These are phyloP conservation scores for Tetraneura akinire DNA, from an alignment of 1,140 invertebrate genomes.

Conservation along the genomic window DNA sequence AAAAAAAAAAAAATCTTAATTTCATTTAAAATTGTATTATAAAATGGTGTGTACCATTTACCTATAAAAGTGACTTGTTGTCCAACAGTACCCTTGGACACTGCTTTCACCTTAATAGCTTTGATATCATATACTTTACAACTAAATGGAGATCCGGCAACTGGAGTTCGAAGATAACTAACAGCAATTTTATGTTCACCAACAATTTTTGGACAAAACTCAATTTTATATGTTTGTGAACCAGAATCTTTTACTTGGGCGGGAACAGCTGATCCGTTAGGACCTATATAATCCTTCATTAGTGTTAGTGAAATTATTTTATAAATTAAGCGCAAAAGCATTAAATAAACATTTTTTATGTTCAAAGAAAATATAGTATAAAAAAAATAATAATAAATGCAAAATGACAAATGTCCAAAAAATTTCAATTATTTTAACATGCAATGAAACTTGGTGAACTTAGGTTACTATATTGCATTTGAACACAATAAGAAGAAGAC, in stretches of 20 bases:
- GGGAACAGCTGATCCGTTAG: slow-evolving; percentile 81
- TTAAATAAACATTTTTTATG: slow-evolving; percentile 32
- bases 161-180: slow-evolving; percentile 73
- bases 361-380: slow-evolving; percentile 8
- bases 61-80: slow-evolving; percentile 93
- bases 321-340: slow-evolving; percentile 42
- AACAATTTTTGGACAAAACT: slow-evolving; percentile 81
- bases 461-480: background rate
- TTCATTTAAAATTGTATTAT: no score
- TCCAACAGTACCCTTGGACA: slow-evolving; percentile 85
- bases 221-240: slow-evolving; percentile 73
- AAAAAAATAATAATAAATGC: background rate
- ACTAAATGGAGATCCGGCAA: slow-evolving; percentile 85
- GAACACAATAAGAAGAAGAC: no score
- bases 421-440: background rate
- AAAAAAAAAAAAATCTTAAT: background rate
- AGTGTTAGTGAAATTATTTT: slow-evolving; percentile 49
- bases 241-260: slow-evolving; percentile 81
- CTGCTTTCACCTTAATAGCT: slow-evolving; percentile 91
- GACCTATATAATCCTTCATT: slow-evolving; percentile 65
- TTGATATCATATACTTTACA: slow-evolving; percentile 94
- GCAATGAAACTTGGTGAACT: background rate
- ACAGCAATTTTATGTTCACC: slow-evolving; percentile 90
- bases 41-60: slow-evolving; percentile 60
- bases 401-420: background rate